Conservation (phyloP, 2,797 vertebrate genomes). For the Champsocephalus gunnari region DNA sequence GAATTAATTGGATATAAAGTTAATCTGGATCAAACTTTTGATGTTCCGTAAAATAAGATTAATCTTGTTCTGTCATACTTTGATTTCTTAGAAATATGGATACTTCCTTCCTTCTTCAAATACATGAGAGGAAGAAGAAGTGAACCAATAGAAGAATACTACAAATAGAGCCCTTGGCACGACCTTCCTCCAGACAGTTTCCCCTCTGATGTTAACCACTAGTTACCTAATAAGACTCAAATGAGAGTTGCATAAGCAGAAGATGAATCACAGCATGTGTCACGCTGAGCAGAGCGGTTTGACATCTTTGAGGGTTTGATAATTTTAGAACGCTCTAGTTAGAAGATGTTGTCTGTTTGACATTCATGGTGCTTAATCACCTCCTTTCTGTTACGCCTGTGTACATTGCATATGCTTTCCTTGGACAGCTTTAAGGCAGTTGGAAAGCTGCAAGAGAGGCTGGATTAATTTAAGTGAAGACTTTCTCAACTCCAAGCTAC, state of each 20-base stretch:
- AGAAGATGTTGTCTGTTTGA: conserved; percentile 55
- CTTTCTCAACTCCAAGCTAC: conserved; percentile 53
- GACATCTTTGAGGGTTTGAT: conserved; percentile 42
- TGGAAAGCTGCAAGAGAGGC: conserved; percentile 38
- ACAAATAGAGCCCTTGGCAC: conserved; percentile 8
- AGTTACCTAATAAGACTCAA: conserved; percentile 51
- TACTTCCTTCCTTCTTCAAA: not conserved
- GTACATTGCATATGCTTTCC: conserved; percentile 59
- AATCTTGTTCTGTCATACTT: conserved; percentile 1
- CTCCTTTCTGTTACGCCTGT: conserved; percentile 43
- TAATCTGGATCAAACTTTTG: not conserved
- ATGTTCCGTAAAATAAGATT: conserved; percentile 7
- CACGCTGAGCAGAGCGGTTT: conserved; percentile 11
- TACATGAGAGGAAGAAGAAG: conserved; percentile 5
- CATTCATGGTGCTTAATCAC: conserved; percentile 60
- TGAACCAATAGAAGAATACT: not conserved
- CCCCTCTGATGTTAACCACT: conserved; percentile 41
- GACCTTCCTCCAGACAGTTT: conserved; percentile 33
- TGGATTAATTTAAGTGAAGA: conserved; percentile 66
- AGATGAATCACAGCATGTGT: conserved; percentile 45
- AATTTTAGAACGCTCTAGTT: conserved; percentile 48
- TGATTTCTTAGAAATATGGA: not conserved
- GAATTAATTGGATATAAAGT: not conserved
- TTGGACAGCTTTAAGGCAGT: conserved; percentile 47
- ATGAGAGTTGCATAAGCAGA: conserved; percentile 50